These are phyloP conservation scores for Columba guinea DNA, from an alignment of 2,797 vertebrate genomes.

Conservation along the genomic window DNA sequence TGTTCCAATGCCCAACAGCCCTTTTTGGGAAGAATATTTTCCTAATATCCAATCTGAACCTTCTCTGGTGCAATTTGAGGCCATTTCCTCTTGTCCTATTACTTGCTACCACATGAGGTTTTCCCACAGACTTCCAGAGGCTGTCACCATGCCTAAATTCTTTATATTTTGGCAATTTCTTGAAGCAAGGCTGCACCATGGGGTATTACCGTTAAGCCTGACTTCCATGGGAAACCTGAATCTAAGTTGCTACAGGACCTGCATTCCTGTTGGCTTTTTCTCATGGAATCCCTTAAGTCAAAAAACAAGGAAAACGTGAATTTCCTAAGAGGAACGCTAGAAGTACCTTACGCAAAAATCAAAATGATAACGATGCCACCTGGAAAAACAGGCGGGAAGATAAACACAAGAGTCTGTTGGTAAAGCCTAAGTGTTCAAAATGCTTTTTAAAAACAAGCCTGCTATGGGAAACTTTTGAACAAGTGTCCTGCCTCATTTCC, in stretches of 20 bases:
- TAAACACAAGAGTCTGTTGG: background rate
- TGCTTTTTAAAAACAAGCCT: background rate
- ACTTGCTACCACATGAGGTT: background rate
- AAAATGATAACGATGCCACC: background rate
- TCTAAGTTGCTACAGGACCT: background rate
- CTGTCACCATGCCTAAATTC: rapidly evolving
- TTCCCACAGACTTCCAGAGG: background rate
- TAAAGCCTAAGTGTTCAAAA: background rate
- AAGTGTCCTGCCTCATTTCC: constrained; percentile 41
- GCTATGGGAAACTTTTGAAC: background rate
- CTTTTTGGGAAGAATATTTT: too few relatives aligned
- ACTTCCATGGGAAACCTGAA: background rate
- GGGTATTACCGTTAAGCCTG: background rate
- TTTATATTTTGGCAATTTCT: background rate
- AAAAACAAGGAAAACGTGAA: rapidly evolving
- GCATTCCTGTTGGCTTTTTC: background rate
- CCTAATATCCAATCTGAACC: too few relatives aligned
- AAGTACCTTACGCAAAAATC: background rate
- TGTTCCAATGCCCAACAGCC: too few relatives aligned
- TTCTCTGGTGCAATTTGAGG: too few relatives aligned
- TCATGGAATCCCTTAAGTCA: background rate
- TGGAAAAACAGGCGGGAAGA: background rate
- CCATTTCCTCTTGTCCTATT: too few relatives aligned
- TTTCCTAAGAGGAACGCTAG: background rate
- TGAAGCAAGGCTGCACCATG: background rate